These are phyloP conservation scores for Panthera uncia DNA, from an alignment of 2,113 vertebrate genomes.

Conservation along the genomic window DNA sequence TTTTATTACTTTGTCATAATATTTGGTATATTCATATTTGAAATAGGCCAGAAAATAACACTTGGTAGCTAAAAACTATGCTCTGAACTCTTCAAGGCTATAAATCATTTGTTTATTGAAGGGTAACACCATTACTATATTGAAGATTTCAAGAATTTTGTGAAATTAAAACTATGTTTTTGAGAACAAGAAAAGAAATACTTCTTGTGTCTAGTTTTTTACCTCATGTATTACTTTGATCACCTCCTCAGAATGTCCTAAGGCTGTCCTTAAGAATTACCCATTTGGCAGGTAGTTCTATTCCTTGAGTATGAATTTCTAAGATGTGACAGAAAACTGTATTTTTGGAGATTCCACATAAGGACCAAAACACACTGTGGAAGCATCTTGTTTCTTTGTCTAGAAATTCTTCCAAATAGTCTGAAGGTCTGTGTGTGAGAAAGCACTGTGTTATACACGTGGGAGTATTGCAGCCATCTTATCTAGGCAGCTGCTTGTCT, in stretches of 20 bases:
- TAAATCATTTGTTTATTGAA: neutral
- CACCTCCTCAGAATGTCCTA: neutral
- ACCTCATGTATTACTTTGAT: neutral
- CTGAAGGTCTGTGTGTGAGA: neutral
- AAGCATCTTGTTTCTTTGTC: neutral
- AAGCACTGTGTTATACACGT: neutral
- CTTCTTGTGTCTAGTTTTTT: neutral
- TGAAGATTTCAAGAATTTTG: neutral
- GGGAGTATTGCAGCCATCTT: neutral
- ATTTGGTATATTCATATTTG: neutral
- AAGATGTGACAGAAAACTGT: neutral
- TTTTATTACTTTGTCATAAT: constrained; percentile 14
- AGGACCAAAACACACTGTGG: neutral
- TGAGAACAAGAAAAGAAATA: neutral
- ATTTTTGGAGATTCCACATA: neutral
- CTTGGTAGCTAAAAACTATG: neutral
- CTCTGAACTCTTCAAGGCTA: neutral
- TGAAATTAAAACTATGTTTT: constrained; percentile 33
- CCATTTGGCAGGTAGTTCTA: neutral
- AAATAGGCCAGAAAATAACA: neutral
- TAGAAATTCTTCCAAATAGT: neutral
- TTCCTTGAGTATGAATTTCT: neutral
- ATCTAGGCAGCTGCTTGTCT: neutral
- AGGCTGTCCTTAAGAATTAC: neutral
- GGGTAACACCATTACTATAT: neutral